Evolutionary conservation across 2,888 invertebrate species (phyloP).

Genomic region (Halictus ligatus): DNA sequence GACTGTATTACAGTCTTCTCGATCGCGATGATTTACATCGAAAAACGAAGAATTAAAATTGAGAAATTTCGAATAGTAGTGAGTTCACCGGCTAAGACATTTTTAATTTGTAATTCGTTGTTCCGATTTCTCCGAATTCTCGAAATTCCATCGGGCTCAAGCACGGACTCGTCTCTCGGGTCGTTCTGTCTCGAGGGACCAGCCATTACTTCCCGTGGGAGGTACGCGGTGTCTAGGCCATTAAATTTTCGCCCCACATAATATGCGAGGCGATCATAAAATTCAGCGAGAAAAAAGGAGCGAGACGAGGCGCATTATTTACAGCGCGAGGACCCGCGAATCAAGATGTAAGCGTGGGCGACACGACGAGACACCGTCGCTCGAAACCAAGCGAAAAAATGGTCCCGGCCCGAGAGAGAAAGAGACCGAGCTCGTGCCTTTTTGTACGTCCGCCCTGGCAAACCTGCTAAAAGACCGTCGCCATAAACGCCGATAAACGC

Average conservation of each 20-base stretch:
- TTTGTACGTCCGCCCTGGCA: slow-evolving; percentile 28
- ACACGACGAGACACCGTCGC: slow-evolving; percentile 64
- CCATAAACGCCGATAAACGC: slow-evolving; percentile 45
- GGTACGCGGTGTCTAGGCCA: slow-evolving; percentile 45
- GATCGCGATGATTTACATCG: too few relatives aligned
- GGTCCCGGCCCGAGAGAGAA: slow-evolving; percentile 17
- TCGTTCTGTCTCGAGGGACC: slow-evolving; percentile 39
- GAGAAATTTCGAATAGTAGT: neutral
- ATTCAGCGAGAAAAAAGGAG: slow-evolving; percentile 57
- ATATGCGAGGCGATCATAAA: slow-evolving; percentile 64
- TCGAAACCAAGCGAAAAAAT: slow-evolving; percentile 61
- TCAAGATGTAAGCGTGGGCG: slow-evolving; percentile 80
- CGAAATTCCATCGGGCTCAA: neutral
- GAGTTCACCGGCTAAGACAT: too few relatives aligned
- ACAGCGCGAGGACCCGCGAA: slow-evolving; percentile 74
- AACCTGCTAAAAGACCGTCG: slow-evolving; percentile 21
- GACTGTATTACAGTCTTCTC: too few relatives aligned
- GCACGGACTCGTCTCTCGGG: slow-evolving; percentile 4
- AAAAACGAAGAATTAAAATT: neutral
- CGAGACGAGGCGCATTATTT: slow-evolving; percentile 74
- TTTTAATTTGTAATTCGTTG: neutral
- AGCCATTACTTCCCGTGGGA: slow-evolving; percentile 58
- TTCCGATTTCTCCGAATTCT: neutral
- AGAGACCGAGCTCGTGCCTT: slow-evolving; percentile 48
- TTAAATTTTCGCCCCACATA: slow-evolving; percentile 72